Base-by-base conservation (phyloP, 2,797 vertebrate species). In the Moxostoma hubbsi region DNA sequence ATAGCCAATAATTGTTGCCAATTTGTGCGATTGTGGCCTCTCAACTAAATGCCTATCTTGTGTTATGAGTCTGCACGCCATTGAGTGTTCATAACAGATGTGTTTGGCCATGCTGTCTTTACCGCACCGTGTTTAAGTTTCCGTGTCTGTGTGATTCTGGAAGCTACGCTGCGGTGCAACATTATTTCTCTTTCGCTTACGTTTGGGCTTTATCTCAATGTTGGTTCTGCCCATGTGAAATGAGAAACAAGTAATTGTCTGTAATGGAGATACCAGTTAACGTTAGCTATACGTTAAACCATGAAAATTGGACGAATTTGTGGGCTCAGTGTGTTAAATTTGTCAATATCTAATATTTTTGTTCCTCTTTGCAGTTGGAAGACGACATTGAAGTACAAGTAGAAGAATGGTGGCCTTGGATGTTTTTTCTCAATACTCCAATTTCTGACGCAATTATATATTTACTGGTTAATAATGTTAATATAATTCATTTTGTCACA, bases 141-240 rank as follows among this genome's bases (percentile, higher is more conserved):
- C 43, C 69, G 50, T 65, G 61, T 79, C 69, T 79, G 9, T 65
- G 69, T 79, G 77, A 73, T 45, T 16, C 9, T 50, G 61, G 69
- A 18, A 79, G 61, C 45, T 79, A 79, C 69, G 77, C 77, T 13
- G 53, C 77, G 77, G 69, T 79, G 77, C 77, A 36, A 79, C 45
- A 79, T 4, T 51, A 64, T 9, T 10, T 58, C 69, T 79, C 69
- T 73, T 45, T 62, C 9, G 65, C 61, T 61, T 12, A 16, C 7
- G 6, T 57, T 50, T 66, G 77, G 77, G 77, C 69, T 51, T 79
- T 50, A 73, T 54, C 69, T 16, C 51, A 49, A n/a, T 65, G 11
- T 16, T 43, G 13, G 9, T 79, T 73, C 9, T 16, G 77, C 62
- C 53, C 61, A 13, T 43, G 12, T 73, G 7, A 65, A 51, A 43